phyloP scores from a whole-genome alignment of 2,888 invertebrate genomes.

The Ommatoiulus sabulosus region DNA sequence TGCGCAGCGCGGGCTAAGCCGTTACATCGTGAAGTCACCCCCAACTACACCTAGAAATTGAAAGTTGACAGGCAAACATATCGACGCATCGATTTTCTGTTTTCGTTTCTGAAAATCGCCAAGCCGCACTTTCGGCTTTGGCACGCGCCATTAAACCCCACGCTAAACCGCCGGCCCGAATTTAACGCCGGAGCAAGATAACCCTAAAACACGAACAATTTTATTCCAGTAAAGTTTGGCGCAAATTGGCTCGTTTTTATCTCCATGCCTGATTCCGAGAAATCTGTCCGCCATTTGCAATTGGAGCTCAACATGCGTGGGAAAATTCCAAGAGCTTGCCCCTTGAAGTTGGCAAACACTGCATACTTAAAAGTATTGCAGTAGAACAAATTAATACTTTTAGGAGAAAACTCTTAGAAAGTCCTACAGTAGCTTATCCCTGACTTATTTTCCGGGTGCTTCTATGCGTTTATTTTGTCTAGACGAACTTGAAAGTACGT shows the following conservation, averaged over 20 bases:
- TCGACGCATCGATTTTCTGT: constrained; percentile 35
- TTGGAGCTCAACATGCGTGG: neutral
- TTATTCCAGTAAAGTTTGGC: neutral
- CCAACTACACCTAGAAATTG: constrained; percentile 33
- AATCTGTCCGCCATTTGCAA: neutral
- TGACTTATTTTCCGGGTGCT: too few species aligned
- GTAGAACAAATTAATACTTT: neutral
- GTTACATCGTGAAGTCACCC: constrained; percentile 44
- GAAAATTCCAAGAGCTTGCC: neutral
- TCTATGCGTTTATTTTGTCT: too few species aligned
- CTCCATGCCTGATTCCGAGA: neutral
- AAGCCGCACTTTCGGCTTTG: neutral
- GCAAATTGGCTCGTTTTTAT: neutral
- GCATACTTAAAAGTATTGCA: neutral
- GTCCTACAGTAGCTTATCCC: too few species aligned
- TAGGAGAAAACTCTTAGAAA: too few species aligned
- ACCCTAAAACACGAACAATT: neutral
- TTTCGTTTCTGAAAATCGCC: neutral
- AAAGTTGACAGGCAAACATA: constrained; percentile 45
- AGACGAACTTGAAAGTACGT: too few species aligned
- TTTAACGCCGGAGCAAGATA: neutral
- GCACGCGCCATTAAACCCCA: constrained; percentile 16
- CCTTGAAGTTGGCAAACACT: constrained; percentile 10
- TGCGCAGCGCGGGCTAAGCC: constrained; percentile 47
- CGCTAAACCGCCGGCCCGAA: neutral